Conservation (phyloP, 2,888 invertebrate species). For the Patella depressa region DNA sequence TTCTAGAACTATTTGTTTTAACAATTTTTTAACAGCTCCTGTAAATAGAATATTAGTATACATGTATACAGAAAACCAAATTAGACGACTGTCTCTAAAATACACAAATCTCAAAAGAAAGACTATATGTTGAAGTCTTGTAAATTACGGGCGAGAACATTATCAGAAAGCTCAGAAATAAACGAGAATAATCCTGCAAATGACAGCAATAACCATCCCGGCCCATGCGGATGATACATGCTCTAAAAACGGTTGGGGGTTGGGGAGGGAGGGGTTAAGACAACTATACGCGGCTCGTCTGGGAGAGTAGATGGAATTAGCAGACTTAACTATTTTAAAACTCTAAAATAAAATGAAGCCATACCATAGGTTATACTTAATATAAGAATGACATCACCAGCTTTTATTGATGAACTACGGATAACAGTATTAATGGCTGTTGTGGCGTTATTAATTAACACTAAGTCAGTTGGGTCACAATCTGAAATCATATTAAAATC, state of each 20-base stretch:
- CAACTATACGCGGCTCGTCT: too few species aligned
- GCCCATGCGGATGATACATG: too few species aligned
- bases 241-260: too few species aligned
- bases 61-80: background rate
- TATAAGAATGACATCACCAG: conserved; percentile 53
- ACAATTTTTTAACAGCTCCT: conserved; percentile 66
- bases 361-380: conserved; percentile 62
- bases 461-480: conserved; percentile 60
- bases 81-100: background rate
- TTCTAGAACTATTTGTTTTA: conserved; percentile 53
- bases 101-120: too few species aligned
- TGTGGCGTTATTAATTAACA: conserved; percentile 64
- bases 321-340: too few species aligned
- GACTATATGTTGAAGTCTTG: too few species aligned
- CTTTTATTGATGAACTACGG: conserved; percentile 47
- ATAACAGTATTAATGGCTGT: conserved; percentile 63
- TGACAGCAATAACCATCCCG: too few species aligned
- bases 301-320: too few species aligned
- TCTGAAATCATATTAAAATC: conserved; percentile 38
- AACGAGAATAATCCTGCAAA: too few species aligned
- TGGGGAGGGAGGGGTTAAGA: too few species aligned
- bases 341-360: background rate
- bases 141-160: too few species aligned
- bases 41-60: background rate
- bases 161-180: too few species aligned